Evolutionary conservation across 2,888 invertebrate genomes (phyloP).

Genomic region (Hofmannophila pseudospretella): DNA sequence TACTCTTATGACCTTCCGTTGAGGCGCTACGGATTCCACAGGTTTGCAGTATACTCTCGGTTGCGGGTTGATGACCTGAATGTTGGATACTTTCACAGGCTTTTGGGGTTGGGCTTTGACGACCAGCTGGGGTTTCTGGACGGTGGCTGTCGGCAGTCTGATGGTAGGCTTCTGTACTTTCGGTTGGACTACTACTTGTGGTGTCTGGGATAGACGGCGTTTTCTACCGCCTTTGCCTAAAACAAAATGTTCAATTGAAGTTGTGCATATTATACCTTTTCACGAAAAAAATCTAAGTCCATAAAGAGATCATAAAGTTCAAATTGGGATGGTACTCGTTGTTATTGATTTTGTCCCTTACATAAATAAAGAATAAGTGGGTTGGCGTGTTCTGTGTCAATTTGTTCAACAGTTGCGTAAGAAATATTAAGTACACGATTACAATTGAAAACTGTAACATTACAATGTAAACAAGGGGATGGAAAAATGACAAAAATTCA

Average conservation of each 20-base stretch:
- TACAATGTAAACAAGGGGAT: not conserved
- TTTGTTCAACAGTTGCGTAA: not conserved
- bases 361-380: too few species aligned
- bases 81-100: slow-evolving; percentile 60
- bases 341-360: too few species aligned
- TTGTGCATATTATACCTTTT: not conserved
- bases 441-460: not conserved
- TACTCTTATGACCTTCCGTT: slow-evolving; percentile 60
- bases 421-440: too few species aligned
- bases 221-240: slow-evolving; percentile 62
- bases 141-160: slow-evolving; percentile 40
- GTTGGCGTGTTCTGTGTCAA: too few species aligned
- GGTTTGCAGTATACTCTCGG: slow-evolving; percentile 69
- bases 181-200: slow-evolving; percentile 54
- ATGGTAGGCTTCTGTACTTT: slow-evolving; percentile 63
- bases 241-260: slow-evolving; percentile 4
- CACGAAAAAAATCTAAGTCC: too few species aligned
- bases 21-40: slow-evolving; percentile 61
- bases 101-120: slow-evolving; percentile 68
- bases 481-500: slow-evolving; percentile 1
- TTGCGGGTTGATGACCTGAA: slow-evolving; percentile 63
- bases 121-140: slow-evolving; percentile 59
- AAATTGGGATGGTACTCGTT: too few species aligned
- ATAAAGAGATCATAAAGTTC: too few species aligned
- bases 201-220: slow-evolving; percentile 63